Conservation (phyloP, 2,888 invertebrate species). For the Luffia ferchaultella region DNA sequence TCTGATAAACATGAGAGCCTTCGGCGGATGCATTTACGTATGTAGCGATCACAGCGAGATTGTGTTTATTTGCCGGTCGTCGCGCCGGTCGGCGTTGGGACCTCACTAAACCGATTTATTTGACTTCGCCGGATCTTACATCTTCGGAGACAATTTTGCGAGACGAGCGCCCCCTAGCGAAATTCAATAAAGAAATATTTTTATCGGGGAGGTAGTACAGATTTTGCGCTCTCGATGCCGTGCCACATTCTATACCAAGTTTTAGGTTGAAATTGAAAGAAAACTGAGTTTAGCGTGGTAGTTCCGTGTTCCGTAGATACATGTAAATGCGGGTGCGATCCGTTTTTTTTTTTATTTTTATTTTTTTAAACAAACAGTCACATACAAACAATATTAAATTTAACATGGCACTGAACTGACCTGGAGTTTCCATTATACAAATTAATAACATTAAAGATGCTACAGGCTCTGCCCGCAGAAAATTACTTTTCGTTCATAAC, state of each 20-base stretch:
- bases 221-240: neutral
- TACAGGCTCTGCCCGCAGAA: no score
- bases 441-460: no score
- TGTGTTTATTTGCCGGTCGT: slow-evolving; percentile 3
- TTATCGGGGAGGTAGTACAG: neutral
- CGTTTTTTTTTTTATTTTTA: no score
- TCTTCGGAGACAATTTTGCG: neutral
- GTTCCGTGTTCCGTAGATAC: no score
- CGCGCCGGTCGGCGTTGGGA: neutral
- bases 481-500: no score
- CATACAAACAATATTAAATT: no score
- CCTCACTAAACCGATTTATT: neutral
- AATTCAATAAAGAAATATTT: neutral
- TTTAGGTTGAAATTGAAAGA: no score
- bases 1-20: neutral
- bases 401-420: no score
- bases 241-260: neutral
- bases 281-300: no score
- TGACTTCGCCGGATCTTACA: neutral
- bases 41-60: neutral
- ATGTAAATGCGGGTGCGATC: no score
- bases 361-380: no score
- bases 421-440: no score
- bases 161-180: neutral
- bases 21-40: neutral